Conservation (phyloP, 2,113 vertebrate species). For the Pterophyllum scalare region DNA sequence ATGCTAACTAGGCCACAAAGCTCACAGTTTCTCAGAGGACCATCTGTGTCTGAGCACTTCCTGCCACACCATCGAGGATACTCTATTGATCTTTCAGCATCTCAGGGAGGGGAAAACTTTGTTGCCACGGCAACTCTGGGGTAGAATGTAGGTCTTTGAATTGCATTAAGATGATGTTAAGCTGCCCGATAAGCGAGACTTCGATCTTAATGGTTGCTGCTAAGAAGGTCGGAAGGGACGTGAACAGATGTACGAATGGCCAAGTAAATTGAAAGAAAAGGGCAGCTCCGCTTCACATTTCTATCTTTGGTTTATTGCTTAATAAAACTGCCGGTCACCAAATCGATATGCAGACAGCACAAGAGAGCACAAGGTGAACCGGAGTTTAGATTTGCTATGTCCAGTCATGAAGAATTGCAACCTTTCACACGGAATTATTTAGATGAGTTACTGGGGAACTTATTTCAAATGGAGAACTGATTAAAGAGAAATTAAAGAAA, state of each 20-base stretch:
- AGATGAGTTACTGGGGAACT: background rate
- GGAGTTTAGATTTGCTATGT: slow-evolving; percentile 30
- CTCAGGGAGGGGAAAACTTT: slow-evolving; percentile 60
- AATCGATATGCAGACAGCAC: slow-evolving; percentile 37
- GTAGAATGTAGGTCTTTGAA: slow-evolving; percentile 82
- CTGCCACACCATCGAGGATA: slow-evolving; percentile 70
- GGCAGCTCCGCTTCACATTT: slow-evolving; percentile 52
- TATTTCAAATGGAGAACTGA: background rate
- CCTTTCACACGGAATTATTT: background rate
- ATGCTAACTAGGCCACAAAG: slow-evolving; percentile 72
- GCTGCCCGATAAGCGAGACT: slow-evolving; percentile 58
- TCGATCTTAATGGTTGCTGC: slow-evolving; percentile 64
- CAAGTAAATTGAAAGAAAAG: slow-evolving; percentile 54
- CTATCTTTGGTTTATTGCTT: slow-evolving; percentile 58
- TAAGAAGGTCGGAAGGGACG: slow-evolving; percentile 38
- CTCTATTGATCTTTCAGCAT: slow-evolving; percentile 79
- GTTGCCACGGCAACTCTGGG: slow-evolving; percentile 82
- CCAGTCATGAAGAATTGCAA: slow-evolving; percentile 18
- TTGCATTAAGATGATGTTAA: slow-evolving; percentile 75
- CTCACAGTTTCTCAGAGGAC: slow-evolving; percentile 67
- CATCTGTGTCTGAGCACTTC: slow-evolving; percentile 67
- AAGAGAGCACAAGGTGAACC: slow-evolving; percentile 32
- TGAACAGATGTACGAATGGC: slow-evolving; percentile 59
- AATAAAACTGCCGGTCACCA: slow-evolving; percentile 23
- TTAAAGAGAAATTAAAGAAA: too few relatives aligned